Percentiles rank a stretch among this genome's conserved stretches.
Evolutionary conservation across 2,113 vertebrate species (phyloP).

Genomic region (Miniopterus natalensis): DNA sequence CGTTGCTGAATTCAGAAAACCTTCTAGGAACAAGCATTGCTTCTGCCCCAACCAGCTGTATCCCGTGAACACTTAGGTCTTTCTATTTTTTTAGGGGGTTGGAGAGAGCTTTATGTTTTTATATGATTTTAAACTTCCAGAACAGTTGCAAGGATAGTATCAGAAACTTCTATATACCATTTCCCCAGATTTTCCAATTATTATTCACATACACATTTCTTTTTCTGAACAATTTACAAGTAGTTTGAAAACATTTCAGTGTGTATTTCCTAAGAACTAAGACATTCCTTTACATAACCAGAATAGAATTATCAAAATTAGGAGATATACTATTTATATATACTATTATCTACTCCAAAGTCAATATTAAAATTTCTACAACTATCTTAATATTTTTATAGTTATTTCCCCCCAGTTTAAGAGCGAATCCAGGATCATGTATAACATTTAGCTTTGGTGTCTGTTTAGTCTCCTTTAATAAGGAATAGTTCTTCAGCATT

Average conservation of each 20-base stretch:
- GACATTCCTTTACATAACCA: neutral
- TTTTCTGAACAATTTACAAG: neutral
- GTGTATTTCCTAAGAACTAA: slow-evolving; percentile 22
- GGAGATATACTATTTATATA: neutral
- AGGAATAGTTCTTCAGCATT: neutral
- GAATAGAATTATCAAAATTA: slow-evolving; percentile 29
- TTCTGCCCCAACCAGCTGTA: neutral
- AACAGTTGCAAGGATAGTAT: neutral
- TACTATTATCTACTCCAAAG: neutral
- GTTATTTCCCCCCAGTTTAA: neutral
- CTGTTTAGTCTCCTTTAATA: neutral
- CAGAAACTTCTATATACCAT: neutral
- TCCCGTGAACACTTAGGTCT: neutral
- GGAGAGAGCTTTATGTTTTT: neutral
- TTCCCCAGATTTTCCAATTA: neutral
- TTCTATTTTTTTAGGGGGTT: neutral
- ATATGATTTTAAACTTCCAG: neutral
- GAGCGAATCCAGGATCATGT: neutral
- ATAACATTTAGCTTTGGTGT: neutral
- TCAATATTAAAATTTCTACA: neutral
- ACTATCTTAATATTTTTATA: neutral
- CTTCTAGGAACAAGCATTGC: neutral
- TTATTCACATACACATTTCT: neutral
- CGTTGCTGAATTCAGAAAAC: neutral
- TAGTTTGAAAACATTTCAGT: slow-evolving; percentile 11